phyloP scores from a whole-genome alignment of 1,140 invertebrate genomes.

The Drosophila asahinai region DNA sequence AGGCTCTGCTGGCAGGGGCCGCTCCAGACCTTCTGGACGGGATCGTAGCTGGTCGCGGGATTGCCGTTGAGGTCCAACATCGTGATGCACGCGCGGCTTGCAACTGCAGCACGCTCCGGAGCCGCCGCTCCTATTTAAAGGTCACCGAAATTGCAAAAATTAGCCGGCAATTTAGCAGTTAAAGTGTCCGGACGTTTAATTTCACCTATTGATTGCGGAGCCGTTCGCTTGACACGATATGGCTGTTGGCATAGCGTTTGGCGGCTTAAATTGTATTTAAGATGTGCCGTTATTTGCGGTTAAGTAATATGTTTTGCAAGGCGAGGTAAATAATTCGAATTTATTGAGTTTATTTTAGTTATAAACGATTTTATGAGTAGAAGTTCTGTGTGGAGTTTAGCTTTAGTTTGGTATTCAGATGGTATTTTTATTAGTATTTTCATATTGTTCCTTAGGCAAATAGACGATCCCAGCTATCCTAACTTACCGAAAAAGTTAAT shows the following conservation, averaged over 20 bases:
- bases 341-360: not conserved
- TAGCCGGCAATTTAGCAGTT: conserved; percentile 54
- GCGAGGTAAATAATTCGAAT: not conserved
- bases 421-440: too few relatives aligned
- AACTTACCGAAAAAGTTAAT: too few relatives aligned
- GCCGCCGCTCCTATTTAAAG: conserved; percentile 56
- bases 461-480: too few relatives aligned
- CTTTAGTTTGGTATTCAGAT: too few relatives aligned
- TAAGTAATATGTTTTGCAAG: not conserved
- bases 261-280: conserved; percentile 17
- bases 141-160: conserved; percentile 45
- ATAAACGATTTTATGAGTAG: too few relatives aligned
- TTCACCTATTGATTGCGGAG: conserved; percentile 34
- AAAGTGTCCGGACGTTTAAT: conserved; percentile 54
- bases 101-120: conserved; percentile 51
- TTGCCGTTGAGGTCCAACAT: conserved; percentile 63
- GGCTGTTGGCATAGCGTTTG: conserved; percentile 12
- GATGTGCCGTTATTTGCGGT: conserved; percentile 14
- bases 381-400: too few relatives aligned
- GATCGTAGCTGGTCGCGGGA: conserved; percentile 49
- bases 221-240: conserved; percentile 38
- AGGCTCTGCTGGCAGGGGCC: conserved; percentile 47
- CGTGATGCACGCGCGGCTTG: conserved; percentile 14
- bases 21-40: conserved; percentile 53
- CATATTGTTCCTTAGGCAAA: too few relatives aligned